Percentiles rank a stretch among this genome's conserved stretches.
These are phyloP conservation scores for Seriola dumerili DNA, from an alignment of 2,113 vertebrate genomes.

Conservation along the genomic window DNA sequence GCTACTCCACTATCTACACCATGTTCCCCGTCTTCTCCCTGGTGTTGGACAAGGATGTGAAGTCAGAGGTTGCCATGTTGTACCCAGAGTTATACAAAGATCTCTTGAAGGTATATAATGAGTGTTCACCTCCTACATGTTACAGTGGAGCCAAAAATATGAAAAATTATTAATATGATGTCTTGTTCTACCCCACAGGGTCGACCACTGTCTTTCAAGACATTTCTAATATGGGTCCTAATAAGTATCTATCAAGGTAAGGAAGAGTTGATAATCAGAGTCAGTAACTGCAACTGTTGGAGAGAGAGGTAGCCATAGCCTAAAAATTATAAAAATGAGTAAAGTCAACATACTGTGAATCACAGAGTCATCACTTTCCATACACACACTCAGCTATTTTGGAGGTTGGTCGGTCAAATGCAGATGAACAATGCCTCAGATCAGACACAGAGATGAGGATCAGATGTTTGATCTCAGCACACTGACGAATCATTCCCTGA, in stretches of 20 bases:
- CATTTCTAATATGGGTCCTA: conserved; percentile 96
- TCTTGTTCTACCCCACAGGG: conserved; percentile 81
- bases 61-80: conserved; percentile 98
- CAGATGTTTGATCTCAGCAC: neutral
- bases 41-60: conserved; percentile 98
- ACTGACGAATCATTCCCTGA: neutral
- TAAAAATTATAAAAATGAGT: neutral
- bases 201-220: conserved; percentile 95
- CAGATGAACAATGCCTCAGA: too few relatives aligned
- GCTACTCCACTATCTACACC: conserved; percentile 98
- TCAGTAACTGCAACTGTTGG: neutral
- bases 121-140: neutral
- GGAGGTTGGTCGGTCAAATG: neutral
- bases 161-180: neutral
- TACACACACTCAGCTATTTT: neutral
- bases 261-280: conserved; percentile 17
- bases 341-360: neutral
- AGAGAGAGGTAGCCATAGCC: neutral
- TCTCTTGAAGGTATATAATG: conserved; percentile 90
- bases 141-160: neutral
- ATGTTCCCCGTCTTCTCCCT: conserved; percentile 99
- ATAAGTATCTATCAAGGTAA: conserved; percentile 99
- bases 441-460: neutral
- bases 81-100: conserved; percentile 99
- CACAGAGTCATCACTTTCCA: neutral